phyloP scores from a whole-genome alignment of 2,888 invertebrate genomes.

The Cristatella mucedo region DNA sequence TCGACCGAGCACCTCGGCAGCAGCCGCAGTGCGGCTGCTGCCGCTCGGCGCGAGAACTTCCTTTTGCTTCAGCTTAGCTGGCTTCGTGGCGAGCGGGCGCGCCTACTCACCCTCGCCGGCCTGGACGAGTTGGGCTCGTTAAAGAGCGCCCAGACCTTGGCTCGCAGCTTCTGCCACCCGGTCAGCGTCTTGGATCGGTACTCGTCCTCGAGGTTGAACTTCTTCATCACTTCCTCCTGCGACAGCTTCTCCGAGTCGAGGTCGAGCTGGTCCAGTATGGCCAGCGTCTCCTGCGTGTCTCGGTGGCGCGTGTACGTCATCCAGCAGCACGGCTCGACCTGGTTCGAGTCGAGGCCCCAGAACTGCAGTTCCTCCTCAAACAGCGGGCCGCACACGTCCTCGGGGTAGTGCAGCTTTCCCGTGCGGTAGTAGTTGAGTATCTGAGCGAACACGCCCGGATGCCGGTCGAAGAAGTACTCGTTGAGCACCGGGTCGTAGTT shows the following conservation, averaged over 20 bases:
- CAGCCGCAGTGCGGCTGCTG: too few species aligned
- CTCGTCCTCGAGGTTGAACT: conserved; percentile 55
- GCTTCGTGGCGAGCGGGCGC: too few species aligned
- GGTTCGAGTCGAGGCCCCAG: conserved; percentile 97
- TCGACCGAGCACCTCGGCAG: too few species aligned
- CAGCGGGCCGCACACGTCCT: conserved; percentile 93
- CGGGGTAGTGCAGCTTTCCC: conserved; percentile 95
- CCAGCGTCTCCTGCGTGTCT: conserved; percentile 95
- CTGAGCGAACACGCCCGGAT: conserved; percentile 90
- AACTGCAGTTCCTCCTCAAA: conserved; percentile 98
- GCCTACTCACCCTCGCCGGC: conserved; percentile 79
- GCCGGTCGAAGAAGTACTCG: conserved; percentile 93
- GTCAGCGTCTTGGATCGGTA: conserved; percentile 39
- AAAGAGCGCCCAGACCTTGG: conserved; percentile 94
- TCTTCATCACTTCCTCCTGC: conserved; percentile 89
- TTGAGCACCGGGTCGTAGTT: conserved; percentile 98
- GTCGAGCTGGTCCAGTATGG: conserved; percentile 88
- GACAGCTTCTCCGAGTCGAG: conserved; percentile 89
- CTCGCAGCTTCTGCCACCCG: conserved; percentile 82
- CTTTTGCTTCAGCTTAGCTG: too few species aligned
- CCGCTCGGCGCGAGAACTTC: too few species aligned
- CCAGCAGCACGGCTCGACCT: conserved; percentile 99
- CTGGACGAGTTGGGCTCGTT: conserved; percentile 98
- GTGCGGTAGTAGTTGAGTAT: conserved; percentile 89
- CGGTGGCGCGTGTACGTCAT: conserved; percentile 82